Percentiles rank a stretch among this genome's conserved stretches.
Evolutionary conservation across 2,113 vertebrate genomes (phyloP).

Genomic region (Pitta sordida): DNA sequence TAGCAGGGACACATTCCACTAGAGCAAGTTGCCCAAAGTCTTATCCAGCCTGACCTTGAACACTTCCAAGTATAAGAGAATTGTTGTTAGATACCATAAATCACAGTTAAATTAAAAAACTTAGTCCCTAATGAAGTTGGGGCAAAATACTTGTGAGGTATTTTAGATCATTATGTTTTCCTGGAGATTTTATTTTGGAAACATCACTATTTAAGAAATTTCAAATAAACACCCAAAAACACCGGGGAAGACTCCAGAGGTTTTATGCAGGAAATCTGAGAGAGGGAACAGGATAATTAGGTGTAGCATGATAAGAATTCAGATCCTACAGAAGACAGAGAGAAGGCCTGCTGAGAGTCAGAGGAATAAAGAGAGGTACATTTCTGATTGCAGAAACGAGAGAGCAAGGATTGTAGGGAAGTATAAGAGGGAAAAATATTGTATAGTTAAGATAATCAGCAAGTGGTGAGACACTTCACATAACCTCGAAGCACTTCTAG

Average conservation of each 20-base stretch:
- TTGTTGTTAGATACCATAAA: background rate
- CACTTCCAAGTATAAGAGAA: background rate
- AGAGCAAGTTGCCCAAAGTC: background rate
- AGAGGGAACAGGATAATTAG: background rate
- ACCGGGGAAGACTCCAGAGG: background rate
- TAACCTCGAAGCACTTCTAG: background rate
- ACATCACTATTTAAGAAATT: background rate
- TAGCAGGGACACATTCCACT: background rate
- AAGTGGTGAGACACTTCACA: background rate
- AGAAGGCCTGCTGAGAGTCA: background rate
- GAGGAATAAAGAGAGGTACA: background rate
- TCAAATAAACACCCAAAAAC: background rate
- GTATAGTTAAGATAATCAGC: background rate
- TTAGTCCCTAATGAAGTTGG: background rate
- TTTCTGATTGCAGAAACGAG: conserved; percentile 21
- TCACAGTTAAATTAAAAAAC: background rate
- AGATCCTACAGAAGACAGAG: background rate
- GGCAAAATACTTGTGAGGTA: background rate
- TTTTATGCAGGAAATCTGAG: background rate
- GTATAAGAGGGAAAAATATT: background rate
- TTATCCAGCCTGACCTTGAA: background rate
- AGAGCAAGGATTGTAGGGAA: background rate
- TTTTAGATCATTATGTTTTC: background rate
- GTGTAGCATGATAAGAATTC: background rate
- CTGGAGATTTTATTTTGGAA: background rate